These are phyloP conservation scores for Bombus difficillimus DNA, from an alignment of 1,140 invertebrate genomes.

Conservation along the genomic window DNA sequence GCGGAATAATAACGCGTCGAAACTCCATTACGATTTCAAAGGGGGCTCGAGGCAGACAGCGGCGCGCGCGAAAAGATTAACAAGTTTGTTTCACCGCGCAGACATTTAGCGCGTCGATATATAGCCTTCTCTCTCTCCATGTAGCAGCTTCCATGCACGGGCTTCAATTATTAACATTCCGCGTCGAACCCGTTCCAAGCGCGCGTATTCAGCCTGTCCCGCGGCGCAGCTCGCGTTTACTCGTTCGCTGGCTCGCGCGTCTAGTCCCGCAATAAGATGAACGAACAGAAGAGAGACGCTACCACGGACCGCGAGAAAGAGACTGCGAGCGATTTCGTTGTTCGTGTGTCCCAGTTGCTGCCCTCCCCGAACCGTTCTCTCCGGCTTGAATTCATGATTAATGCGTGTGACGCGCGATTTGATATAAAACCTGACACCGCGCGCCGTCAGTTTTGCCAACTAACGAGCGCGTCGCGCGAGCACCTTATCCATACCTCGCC, in stretches of 20 bases:
- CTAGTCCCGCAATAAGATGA: slow-evolving; percentile 3
- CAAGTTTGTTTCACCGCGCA: slow-evolving; percentile 37
- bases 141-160: not conserved
- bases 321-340: slow-evolving; percentile 12
- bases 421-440: slow-evolving; percentile 66
- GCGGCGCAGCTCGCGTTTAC: not conserved
- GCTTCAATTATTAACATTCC: slow-evolving; percentile 50
- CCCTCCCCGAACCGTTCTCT: not conserved
- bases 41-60: not conserved
- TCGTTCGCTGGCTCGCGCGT: not conserved
- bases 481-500: slow-evolving; percentile 64
- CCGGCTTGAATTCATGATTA: slow-evolving; percentile 62
- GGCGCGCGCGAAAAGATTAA: slow-evolving; percentile 13
- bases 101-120: slow-evolving; percentile 4
- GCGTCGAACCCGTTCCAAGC: slow-evolving; percentile 13
- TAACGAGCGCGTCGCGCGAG: slow-evolving; percentile 58
- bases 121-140: not conserved
- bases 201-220: slow-evolving; percentile 8
- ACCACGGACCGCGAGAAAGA: not conserved
- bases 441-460: slow-evolving; percentile 60
- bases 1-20: slow-evolving; percentile 26
- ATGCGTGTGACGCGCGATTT: slow-evolving; percentile 63
- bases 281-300: not conserved
- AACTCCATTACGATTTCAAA: slow-evolving; percentile 32
- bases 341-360: not conserved